These are phyloP conservation scores for Lasioglossum villosulum DNA, from an alignment of 2,888 invertebrate species.

Conservation along the genomic window DNA sequence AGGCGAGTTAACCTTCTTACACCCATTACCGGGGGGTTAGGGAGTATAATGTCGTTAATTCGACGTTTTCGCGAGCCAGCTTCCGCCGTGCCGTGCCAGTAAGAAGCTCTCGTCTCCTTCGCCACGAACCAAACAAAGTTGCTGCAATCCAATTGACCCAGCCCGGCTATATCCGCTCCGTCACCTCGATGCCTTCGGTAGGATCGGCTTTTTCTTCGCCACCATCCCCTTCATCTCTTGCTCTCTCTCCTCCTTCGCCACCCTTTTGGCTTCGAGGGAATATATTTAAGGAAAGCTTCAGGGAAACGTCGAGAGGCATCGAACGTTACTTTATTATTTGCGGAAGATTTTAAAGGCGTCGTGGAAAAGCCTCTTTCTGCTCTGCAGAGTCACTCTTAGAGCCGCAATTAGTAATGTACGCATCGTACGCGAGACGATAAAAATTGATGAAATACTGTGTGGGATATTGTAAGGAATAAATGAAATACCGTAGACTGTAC, in stretches of 20 bases:
- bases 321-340: constrained; percentile 9
- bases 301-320: neutral
- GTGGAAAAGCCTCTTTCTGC: neutral
- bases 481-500: neutral
- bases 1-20: constrained; percentile 72
- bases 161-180: constrained; percentile 62
- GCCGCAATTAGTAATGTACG: neutral
- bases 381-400: neutral
- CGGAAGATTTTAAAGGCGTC: neutral
- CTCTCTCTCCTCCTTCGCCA: neutral
- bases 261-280: neutral
- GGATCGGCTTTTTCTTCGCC: constrained; percentile 15
- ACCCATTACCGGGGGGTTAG: constrained; percentile 74
- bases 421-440: neutral
- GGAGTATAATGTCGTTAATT: constrained; percentile 78
- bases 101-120: constrained; percentile 58
- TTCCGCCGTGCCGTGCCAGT: constrained; percentile 26
- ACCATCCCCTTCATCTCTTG: neutral
- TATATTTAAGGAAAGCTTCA: constrained; percentile 1
- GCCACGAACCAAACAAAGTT: constrained; percentile 70
- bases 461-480: neutral
- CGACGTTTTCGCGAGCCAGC: constrained; percentile 72
- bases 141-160: constrained; percentile 77
- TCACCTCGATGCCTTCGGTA: constrained; percentile 58
- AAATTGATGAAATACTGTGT: neutral